Percentiles rank a stretch among this genome's conserved stretches.
Evolutionary conservation across 2,888 invertebrate genomes (phyloP).

Genomic region (Nezara viridula): DNA sequence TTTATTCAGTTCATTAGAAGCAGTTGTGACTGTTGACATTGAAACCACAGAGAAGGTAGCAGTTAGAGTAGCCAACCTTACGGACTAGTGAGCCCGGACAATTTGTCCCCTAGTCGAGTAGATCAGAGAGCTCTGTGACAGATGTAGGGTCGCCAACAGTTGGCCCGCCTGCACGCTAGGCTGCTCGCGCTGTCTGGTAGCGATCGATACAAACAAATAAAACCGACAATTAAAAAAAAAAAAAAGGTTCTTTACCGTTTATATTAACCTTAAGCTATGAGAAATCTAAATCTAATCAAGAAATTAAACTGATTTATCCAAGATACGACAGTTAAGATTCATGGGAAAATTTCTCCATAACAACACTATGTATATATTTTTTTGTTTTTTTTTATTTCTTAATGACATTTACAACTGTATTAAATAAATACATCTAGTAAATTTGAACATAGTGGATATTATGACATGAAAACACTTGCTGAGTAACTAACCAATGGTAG

Average conservation of each 20-base stretch:
- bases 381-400: too few relatives aligned
- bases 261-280: not conserved
- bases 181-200: not conserved
- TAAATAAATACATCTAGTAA: too few relatives aligned
- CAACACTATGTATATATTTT: too few relatives aligned
- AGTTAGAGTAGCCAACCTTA: slow-evolving; percentile 1
- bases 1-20: not conserved
- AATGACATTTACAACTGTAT: too few relatives aligned
- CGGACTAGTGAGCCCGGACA: not conserved
- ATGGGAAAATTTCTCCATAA: too few relatives aligned
- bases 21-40: slow-evolving; percentile 45
- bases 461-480: too few relatives aligned
- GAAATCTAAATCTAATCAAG: not conserved
- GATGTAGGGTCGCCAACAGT: slow-evolving; percentile 4
- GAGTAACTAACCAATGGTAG: too few relatives aligned
- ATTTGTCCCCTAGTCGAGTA: slow-evolving; percentile 13
- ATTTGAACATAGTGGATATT: too few relatives aligned
- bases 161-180: slow-evolving; percentile 35
- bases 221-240: not conserved
- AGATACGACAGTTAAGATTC: too few relatives aligned
- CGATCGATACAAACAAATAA: slow-evolving; percentile 18
- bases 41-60: not conserved
- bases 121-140: slow-evolving; percentile 34
- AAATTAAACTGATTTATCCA: too few relatives aligned
- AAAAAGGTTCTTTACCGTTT: not conserved